Evolutionary conservation across 1,140 invertebrate genomes (phyloP).

Genomic region (Heliconius hermathena): DNA sequence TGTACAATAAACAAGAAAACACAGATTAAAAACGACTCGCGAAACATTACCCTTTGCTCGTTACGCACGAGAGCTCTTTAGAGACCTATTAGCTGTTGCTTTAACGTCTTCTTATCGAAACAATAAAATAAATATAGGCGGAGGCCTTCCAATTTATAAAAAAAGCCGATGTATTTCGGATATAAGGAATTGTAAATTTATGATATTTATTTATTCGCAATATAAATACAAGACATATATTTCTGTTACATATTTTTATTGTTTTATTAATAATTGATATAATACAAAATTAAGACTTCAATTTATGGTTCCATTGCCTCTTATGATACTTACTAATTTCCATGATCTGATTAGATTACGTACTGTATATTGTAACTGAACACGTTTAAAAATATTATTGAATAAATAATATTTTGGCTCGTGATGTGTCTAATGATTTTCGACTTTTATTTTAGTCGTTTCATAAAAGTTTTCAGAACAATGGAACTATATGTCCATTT

Average conservation of each 20-base stretch:
- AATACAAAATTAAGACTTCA: neutral
- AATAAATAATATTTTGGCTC: no score
- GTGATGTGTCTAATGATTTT: no score
- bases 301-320: no score
- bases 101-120: slow-evolving; percentile 3
- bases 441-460: no score
- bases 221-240: neutral
- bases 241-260: neutral
- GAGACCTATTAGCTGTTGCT: slow-evolving; percentile 9
- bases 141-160: neutral
- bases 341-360: no score
- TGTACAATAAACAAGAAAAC: neutral
- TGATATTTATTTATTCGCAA: neutral
- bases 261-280: neutral
- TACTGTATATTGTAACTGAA: no score
- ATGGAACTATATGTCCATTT: no score
- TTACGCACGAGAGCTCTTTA: neutral
- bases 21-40: neutral
- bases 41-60: slow-evolving; percentile 10
- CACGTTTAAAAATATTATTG: no score
- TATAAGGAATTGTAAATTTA: neutral
- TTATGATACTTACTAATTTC: no score
- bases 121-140: neutral
- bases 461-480: no score
- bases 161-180: neutral